A percentile compares a stretch with the other conserved stretches of the same genome.
Conservation (phyloP, 2,797 vertebrate species). For the Acanthurus lineatus region DNA sequence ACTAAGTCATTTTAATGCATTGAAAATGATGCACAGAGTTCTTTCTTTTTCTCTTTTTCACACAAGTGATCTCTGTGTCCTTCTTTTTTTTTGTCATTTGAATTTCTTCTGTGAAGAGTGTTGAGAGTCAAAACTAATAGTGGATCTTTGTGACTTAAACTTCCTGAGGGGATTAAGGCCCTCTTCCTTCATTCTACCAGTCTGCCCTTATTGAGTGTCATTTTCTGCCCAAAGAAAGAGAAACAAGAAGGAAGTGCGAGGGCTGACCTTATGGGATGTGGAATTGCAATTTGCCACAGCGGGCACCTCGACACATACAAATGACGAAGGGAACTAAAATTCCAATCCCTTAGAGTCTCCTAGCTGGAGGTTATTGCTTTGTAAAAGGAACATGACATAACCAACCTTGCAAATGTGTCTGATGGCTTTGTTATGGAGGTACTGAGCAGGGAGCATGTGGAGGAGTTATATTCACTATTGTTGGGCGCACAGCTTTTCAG, state of each 20-base stretch:
- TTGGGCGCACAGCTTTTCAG: slow-evolving; percentile 33
- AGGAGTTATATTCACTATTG: slow-evolving; percentile 56
- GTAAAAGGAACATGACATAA: slow-evolving; percentile 83
- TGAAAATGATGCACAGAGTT: background rate
- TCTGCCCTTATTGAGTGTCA: slow-evolving; percentile 71
- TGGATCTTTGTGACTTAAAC: slow-evolving; percentile 56
- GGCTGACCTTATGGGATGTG: slow-evolving; percentile 80
- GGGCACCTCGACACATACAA: slow-evolving; percentile 80
- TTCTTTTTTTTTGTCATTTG: slow-evolving; percentile 12
- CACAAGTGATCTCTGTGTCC: background rate
- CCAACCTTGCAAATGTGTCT: slow-evolving; percentile 82
- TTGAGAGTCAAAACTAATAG: slow-evolving; percentile 50
- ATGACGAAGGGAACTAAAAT: slow-evolving; percentile 77
- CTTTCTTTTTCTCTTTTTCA: background rate
- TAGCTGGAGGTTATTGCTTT: slow-evolving; percentile 79
- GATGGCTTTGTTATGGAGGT: slow-evolving; percentile 78
- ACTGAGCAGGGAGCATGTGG: slow-evolving; percentile 42
- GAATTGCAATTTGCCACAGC: slow-evolving; percentile 81
- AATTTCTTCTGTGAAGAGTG: slow-evolving; percentile 36
- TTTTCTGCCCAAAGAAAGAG: slow-evolving; percentile 66
- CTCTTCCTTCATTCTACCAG: slow-evolving; percentile 56
- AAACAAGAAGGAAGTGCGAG: slow-evolving; percentile 74
- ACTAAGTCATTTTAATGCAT: background rate
- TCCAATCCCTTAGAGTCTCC: slow-evolving; percentile 76
- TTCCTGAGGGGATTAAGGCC: slow-evolving; percentile 63